Evolutionary conservation across 2,888 invertebrate species (phyloP).

Genomic region (Anagyrus pseudococci): DNA sequence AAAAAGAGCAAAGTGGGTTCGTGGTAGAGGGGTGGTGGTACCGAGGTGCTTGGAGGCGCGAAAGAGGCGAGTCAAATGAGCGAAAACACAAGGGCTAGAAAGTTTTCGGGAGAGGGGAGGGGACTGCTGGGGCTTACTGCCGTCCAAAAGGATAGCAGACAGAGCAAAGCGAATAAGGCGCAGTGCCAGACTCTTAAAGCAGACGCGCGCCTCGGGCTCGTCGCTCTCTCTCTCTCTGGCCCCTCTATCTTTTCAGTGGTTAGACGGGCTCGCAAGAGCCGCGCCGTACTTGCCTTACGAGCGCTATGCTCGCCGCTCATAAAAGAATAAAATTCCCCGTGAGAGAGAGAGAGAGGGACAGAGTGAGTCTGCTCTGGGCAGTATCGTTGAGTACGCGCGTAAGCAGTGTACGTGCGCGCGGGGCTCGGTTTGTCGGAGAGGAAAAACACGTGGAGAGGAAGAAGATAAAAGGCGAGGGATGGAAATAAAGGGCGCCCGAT

Average conservation of each 20-base stretch:
- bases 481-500: too few relatives aligned
- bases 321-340: constrained; percentile 25
- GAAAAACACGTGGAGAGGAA: too few relatives aligned
- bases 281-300: not conserved
- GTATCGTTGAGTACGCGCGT: too few relatives aligned
- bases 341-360: constrained; percentile 4
- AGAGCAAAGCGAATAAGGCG: not conserved
- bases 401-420: too few relatives aligned
- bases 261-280: too few relatives aligned
- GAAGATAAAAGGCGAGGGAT: too few relatives aligned
- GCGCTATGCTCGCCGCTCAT: constrained; percentile 9
- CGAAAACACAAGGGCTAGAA: constrained; percentile 18
- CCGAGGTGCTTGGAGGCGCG: too few relatives aligned
- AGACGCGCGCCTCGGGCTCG: constrained; percentile 12
- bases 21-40: constrained; percentile 18
- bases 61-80: constrained; percentile 19
- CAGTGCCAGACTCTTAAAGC: constrained; percentile 17
- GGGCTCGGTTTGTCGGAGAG: too few relatives aligned
- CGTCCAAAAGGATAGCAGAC: not conserved
- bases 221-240: too few relatives aligned
- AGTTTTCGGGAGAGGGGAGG: not conserved
- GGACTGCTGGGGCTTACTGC: not conserved
- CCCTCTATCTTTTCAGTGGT: too few relatives aligned
- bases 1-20: not conserved
- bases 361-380: too few relatives aligned